A percentile compares a stretch with the other conserved stretches of the same genome.
These are phyloP conservation scores for Dynastes tityus DNA, from an alignment of 2,888 invertebrate genomes.

Conservation along the genomic window DNA sequence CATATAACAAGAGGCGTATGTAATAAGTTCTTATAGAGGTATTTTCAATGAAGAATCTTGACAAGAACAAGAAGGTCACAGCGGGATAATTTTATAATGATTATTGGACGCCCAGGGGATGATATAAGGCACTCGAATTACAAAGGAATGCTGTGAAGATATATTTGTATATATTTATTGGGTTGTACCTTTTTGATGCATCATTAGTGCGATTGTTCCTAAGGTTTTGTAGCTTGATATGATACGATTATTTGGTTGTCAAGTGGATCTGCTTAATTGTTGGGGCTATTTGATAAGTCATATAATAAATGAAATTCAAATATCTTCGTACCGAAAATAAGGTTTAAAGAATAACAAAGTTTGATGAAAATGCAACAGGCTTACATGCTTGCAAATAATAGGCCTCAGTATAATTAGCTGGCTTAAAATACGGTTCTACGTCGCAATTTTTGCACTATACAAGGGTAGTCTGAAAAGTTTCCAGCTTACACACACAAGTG, in stretches of 20 bases:
- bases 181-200: conserved; percentile 21
- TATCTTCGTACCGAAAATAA: too few relatives aligned
- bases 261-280: neutral
- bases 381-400: too few relatives aligned
- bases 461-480: too few relatives aligned
- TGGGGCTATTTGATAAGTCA: too few relatives aligned
- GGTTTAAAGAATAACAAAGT: too few relatives aligned
- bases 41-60: conserved; percentile 25
- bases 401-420: too few relatives aligned
- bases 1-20: neutral
- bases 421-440: too few relatives aligned
- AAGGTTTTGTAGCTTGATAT: neutral
- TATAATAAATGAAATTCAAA: too few relatives aligned
- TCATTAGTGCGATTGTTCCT: conserved; percentile 19
- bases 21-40: neutral
- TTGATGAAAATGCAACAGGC: too few relatives aligned
- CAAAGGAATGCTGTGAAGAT: conserved; percentile 2
- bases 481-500: too few relatives aligned
- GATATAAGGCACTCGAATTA: conserved; percentile 29
- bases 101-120: conserved; percentile 30
- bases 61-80: conserved; percentile 16
- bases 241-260: neutral
- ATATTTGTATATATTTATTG: conserved; percentile 16
- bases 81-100: conserved; percentile 42
- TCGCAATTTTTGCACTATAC: too few relatives aligned